Evolutionary conservation across 2,888 invertebrate genomes (phyloP).

Genomic region (Xiphydria camelus): DNA sequence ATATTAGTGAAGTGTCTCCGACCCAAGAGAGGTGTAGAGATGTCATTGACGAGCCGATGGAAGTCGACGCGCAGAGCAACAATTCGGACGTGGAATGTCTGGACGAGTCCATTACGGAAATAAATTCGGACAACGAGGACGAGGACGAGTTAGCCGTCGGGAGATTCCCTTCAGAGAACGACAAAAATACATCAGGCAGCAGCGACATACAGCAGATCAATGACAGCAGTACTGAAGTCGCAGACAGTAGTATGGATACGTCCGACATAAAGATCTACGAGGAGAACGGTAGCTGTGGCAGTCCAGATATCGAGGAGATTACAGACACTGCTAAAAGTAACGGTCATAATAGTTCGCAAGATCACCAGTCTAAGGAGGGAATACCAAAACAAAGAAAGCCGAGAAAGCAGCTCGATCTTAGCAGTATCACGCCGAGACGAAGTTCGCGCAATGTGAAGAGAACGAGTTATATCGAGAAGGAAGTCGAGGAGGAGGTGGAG

Average conservation of each 20-base stretch:
- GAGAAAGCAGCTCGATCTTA: slow-evolving; percentile 46
- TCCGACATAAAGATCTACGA: slow-evolving; percentile 49
- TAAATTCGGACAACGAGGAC: slow-evolving; percentile 27
- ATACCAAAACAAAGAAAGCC: slow-evolving; percentile 46
- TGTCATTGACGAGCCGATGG: slow-evolving; percentile 41
- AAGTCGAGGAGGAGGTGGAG: slow-evolving; percentile 60
- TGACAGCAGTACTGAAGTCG: slow-evolving; percentile 38
- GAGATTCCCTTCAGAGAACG: slow-evolving; percentile 55
- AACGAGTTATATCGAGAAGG: slow-evolving; percentile 62
- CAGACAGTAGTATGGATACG: slow-evolving; percentile 36
- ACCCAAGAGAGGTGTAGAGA: slow-evolving; percentile 49
- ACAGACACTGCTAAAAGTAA: slow-evolving; percentile 45
- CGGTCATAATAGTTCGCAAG: slow-evolving; percentile 36
- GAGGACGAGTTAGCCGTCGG: slow-evolving; percentile 24
- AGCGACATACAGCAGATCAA: slow-evolving; percentile 31
- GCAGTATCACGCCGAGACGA: slow-evolving; percentile 59
- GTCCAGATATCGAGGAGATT: slow-evolving; percentile 55
- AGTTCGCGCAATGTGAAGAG: slow-evolving; percentile 66
- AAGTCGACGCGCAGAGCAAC: slow-evolving; percentile 44
- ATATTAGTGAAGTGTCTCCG: slow-evolving; percentile 52
- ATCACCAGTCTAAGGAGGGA: slow-evolving; percentile 29
- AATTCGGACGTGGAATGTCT: slow-evolving; percentile 55
- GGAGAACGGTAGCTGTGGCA: slow-evolving; percentile 52
- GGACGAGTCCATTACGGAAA: slow-evolving; percentile 42
- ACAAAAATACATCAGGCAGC: slow-evolving; percentile 47